Evolutionary conservation across 2,113 vertebrate species (phyloP).

Genomic region (Clupea harengus): DNA sequence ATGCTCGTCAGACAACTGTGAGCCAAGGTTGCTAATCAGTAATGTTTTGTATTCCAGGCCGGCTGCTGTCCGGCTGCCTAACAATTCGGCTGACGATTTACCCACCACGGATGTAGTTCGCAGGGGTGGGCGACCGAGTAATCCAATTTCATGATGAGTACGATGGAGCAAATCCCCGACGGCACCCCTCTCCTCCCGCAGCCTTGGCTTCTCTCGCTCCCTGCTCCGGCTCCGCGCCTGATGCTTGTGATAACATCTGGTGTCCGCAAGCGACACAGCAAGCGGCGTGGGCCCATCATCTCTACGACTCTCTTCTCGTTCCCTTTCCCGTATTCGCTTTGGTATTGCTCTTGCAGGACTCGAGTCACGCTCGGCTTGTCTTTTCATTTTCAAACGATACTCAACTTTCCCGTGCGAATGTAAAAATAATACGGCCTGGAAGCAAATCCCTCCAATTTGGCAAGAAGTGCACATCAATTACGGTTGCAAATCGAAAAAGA

Average conservation of each 20-base stretch:
- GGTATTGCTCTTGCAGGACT: slow-evolving; percentile 77
- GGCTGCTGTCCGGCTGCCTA: slow-evolving; percentile 51
- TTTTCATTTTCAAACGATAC: slow-evolving; percentile 77
- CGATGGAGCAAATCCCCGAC: slow-evolving; percentile 75
- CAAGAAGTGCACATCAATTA: slow-evolving; percentile 18
- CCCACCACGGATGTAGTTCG: slow-evolving; percentile 55
- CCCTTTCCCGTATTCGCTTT: slow-evolving; percentile 75
- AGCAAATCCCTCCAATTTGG: slow-evolving; percentile 29
- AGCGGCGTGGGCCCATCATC: slow-evolving; percentile 71
- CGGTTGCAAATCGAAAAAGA: background rate
- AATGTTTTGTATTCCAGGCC: slow-evolving; percentile 92
- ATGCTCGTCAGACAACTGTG: slow-evolving; percentile 89
- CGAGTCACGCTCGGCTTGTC: slow-evolving; percentile 85
- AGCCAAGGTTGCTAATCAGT: slow-evolving; percentile 91
- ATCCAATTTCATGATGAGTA: slow-evolving; percentile 58
- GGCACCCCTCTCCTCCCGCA: slow-evolving; percentile 71
- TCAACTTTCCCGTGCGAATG: slow-evolving; percentile 61
- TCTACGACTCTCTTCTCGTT: slow-evolving; percentile 70
- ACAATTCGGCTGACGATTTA: slow-evolving; percentile 58
- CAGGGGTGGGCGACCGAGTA: slow-evolving; percentile 63
- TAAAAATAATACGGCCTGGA: slow-evolving; percentile 42
- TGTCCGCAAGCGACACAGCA: slow-evolving; percentile 68
- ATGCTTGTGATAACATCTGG: slow-evolving; percentile 72
- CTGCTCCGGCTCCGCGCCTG: slow-evolving; percentile 68
- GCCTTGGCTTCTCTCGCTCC: slow-evolving; percentile 77